Percentiles rank a stretch among this genome's conserved stretches.
These are phyloP conservation scores for Tipula confusa DNA, from an alignment of 2,888 invertebrate genomes.

Conservation along the genomic window DNA sequence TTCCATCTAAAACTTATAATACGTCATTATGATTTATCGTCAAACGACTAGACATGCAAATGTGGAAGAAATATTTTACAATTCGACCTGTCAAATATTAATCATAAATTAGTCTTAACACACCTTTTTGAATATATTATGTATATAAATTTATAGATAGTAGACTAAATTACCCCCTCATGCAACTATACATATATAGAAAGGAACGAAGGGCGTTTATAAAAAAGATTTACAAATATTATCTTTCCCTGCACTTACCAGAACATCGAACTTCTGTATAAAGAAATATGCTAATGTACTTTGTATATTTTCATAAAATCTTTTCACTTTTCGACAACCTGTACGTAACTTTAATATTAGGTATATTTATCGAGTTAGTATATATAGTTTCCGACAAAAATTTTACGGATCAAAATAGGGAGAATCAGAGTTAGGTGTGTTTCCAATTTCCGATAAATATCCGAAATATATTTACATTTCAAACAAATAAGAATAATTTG, in stretches of 20 bases:
- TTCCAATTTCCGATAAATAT: background rate
- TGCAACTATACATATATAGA: background rate
- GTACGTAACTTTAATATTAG: background rate
- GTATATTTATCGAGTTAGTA: background rate
- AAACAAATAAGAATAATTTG: background rate
- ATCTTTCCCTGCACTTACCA: background rate
- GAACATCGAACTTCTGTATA: background rate
- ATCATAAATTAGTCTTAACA: background rate
- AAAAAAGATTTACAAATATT: background rate
- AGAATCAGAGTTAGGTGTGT: background rate
- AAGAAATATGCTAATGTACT: background rate
- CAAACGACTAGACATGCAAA: background rate
- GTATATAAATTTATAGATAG: too few species aligned
- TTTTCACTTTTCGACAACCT: background rate
- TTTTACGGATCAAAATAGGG: background rate
- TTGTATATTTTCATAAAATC: background rate
- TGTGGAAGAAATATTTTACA: background rate
- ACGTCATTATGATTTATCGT: background rate
- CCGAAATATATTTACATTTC: background rate
- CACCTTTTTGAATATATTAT: background rate
- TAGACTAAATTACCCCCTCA: too few species aligned
- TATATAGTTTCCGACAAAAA: background rate
- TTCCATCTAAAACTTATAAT: too few species aligned
- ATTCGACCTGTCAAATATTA: background rate
- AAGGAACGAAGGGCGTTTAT: background rate